Base-by-base conservation (phyloP, 2,797 vertebrate genomes). In the Hemibagrus guttatus region DNA sequence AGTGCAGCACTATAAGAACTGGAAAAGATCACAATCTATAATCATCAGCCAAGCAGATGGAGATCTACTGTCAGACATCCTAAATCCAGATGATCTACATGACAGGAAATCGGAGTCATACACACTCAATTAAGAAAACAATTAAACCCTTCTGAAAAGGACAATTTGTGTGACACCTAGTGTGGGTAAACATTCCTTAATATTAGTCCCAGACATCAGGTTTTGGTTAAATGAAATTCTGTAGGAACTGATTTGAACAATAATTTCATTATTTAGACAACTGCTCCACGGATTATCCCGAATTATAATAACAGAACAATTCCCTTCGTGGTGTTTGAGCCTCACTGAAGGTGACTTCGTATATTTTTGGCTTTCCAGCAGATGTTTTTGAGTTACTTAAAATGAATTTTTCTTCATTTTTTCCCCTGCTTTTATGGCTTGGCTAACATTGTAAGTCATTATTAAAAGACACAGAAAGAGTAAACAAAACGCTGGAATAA, bases 401-500 rank as follows among this genome's bases (percentile, higher is more conserved):
- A 21, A 35, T 58, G 1, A 2, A 12, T 14, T 46, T 61, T 63
- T 61, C 16, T 19, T 28, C 26, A 17, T 16, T 19, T 19, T 42
- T 42, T 8, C 17, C 23, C 61, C 35, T 64, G 42, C 59, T 52
- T 81, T 42, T 64, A 64, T 7, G n/a, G 16, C 61, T 52, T 61
- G 35, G 23, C 56, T 80, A 61, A 61, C 21, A 61, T n/a, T 80
- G 35, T 12, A 61, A 42, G 58, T 59, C 26, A 49, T 46, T 49
- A 64, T 81, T 64, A 64, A 26, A 81, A n/a, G 80, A 28, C 26
- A 21, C 61, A 49, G 61, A 81, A 66, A 81, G 61, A 49, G 19
- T 64, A 64, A 66, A 81, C 17, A 81, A 12, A 64, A 81, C 6
- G 9, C 59, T 59, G 31, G 61, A 81, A 26, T 66, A 19, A 81